Evolutionary conservation across 2,797 vertebrate species (phyloP), one percentile per base, ranked within the genome.

Genomic region (Urocyon cinereoargenteus): DNA sequence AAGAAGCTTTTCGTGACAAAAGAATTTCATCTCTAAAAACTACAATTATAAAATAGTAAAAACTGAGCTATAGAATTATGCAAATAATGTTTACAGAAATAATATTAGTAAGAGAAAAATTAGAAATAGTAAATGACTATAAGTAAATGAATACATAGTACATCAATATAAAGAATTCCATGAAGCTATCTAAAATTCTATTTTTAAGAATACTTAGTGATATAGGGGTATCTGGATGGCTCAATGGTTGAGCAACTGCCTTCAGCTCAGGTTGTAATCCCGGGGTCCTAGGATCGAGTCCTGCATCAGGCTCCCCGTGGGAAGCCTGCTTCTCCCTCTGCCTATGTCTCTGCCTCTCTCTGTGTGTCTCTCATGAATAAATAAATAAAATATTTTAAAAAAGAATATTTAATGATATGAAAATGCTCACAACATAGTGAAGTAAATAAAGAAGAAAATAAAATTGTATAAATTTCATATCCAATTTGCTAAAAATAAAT

Each of bases 351-450:
- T 45, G 7, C 40, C 40, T 45, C 40, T 45, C 40, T 5, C 40
- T 40, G 1, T 45, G 40, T 45, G 40, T 45, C 40, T 45, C 40
- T 45, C 40, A 45, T 45, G 7, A 45, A 45, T 8, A 45, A 45
- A 45, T 45, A 45, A 45, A 45, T 45, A 45, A 45, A 45, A 45
- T 45, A n/a, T n/a, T n/a, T n/a, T n/a, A 45, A 40, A 40, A 45
- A 72, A 36, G 31, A 82, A 45, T 85, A 84, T 26, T 94, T 57
- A 91, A 61, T 94, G 8, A 72, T 88, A 88, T n/a, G 78, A 64
- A 97, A 59, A 75, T 86, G 45, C 3, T 59, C 15, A 85, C 2
- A 93, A 40, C 66, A 73, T 45, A 84, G 5, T 28, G 64, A 92
- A 31, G 1, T 81, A 0, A 5, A 75, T 64, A 96, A 90, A 53